Evolutionary conservation across 1,140 invertebrate genomes (phyloP), one percentile per base, ranked within the genome.

Genomic region (Hyposmocoma kahamanoa): DNA sequence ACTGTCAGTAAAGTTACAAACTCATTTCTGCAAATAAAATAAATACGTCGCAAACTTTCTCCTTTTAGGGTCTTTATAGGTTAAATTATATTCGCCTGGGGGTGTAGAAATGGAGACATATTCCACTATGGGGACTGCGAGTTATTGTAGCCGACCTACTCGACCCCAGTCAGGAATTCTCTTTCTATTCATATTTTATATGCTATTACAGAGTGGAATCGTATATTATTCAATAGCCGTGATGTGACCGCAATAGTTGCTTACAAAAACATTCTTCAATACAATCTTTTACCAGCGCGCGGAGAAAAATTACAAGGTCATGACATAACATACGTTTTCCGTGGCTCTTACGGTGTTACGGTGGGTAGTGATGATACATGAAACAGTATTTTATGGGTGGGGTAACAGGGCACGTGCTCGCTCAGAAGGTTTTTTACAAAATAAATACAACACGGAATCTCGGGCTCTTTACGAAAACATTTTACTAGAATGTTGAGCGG

Each of bases 41-140:
- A 79, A 76, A 72, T 76, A 74, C 59, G 62, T 68, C 64, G 50
- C 60, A 62, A 79, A 80, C 62, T 81, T 78, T 71, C 61, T 71
- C 70, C 63, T 71, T 67, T 72, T 61, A 64, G 66, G 73, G 62
- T 74, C 70, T 84, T 79, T 76, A 78, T 72, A 64, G 62, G 61
- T 72, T 74, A 80, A 84, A 84, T 80, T 84, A 84, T 81, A 72
- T 76, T 62, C 74, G 67, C 76, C 49, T 28, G 54, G 74, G 71
- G 71, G 56, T 53, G 55, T 59, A 74, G 68, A 78, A 78, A 84
- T 81, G 67, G 80, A 80, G 74, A 84, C 71, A 64, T 69, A 84
- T 72, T 59, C 66, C 56, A 69, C 77, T 68, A 69, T 65, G 55
- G 80, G 77, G 80, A 78, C 59, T 58, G 43, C 42, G 67, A 73